phyloP scores from a whole-genome alignment of 2,797 vertebrate species.

The Lemur catta region DNA sequence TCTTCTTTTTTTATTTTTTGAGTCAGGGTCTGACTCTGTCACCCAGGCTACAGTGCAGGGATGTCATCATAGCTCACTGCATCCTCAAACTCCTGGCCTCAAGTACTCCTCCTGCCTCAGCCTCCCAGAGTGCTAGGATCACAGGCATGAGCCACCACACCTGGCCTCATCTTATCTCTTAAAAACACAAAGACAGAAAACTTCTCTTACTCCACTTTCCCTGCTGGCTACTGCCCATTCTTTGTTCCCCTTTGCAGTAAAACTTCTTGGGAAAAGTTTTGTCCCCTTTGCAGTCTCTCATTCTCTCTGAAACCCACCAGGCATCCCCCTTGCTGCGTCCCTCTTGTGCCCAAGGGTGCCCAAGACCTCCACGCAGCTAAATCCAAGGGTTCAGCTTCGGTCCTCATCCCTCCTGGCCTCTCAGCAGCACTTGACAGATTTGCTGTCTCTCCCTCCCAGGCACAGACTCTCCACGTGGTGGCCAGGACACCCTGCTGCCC shows the following conservation, averaged over 20 bases:
- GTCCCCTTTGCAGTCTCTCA: rapidly evolving
- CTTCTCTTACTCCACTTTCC: not conserved
- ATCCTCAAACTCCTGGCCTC: not conserved
- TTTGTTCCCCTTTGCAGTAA: not conserved
- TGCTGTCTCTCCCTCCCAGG: rapidly evolving
- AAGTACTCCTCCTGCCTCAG: not conserved
- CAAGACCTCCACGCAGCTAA: not conserved
- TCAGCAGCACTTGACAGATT: not conserved
- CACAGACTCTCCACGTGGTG: not conserved
- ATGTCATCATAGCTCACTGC: not conserved
- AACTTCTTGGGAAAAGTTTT: not conserved
- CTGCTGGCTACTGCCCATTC: not conserved
- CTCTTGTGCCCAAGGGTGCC: not conserved
- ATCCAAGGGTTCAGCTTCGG: not conserved
- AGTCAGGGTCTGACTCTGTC: not conserved
- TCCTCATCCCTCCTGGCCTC: not conserved
- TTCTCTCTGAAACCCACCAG: not conserved
- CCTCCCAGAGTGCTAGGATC: not conserved
- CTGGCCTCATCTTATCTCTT: not conserved
- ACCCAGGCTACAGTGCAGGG: not conserved
- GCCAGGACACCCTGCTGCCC: not conserved
- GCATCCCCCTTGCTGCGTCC: not conserved
- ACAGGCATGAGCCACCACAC: not conserved
- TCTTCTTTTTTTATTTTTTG: not conserved
- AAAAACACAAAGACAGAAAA: not conserved